Percentiles rank a stretch among this genome's conserved stretches.
phyloP scores from a whole-genome alignment of 2,888 invertebrate species.

The Sclerodermus sp. region DNA sequence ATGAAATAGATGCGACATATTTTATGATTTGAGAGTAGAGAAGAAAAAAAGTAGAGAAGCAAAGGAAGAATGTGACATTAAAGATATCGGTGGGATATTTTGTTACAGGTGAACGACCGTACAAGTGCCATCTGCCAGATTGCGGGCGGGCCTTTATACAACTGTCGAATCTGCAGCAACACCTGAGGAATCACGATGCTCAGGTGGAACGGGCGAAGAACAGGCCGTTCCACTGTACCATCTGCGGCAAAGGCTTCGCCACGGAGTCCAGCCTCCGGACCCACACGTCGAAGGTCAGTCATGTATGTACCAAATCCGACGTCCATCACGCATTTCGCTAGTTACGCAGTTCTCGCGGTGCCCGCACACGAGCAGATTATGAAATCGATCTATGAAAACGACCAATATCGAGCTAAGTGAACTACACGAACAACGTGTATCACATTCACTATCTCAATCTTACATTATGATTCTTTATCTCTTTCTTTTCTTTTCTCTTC shows the following conservation, averaged over 20 bases:
- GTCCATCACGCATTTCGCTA: slow-evolving; percentile 48
- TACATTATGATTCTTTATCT: no score
- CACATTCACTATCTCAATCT: no score
- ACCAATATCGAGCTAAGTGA: no score
- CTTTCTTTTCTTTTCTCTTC: slow-evolving; percentile 2
- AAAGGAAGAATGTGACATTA: not conserved
- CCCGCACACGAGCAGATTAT: slow-evolving; percentile 27
- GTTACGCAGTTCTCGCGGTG: slow-evolving; percentile 26
- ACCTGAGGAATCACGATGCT: slow-evolving; percentile 93
- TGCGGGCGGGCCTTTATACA: slow-evolving; percentile 97
- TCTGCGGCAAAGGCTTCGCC: slow-evolving; percentile 95
- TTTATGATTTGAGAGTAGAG: no score
- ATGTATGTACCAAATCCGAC: slow-evolving; percentile 64
- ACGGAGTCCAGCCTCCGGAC: slow-evolving; percentile 94
- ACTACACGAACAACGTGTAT: no score
- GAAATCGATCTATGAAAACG: not conserved
- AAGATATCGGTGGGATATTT: slow-evolving; percentile 20
- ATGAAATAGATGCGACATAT: no score
- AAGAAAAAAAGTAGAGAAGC: not conserved
- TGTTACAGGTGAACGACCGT: slow-evolving; percentile 88
- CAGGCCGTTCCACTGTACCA: slow-evolving; percentile 92
- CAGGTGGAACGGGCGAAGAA: slow-evolving; percentile 94
- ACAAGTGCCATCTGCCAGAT: slow-evolving; percentile 94
- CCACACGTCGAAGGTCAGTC: slow-evolving; percentile 95
- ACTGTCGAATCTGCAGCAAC: slow-evolving; percentile 93